Evolutionary conservation across 2,797 vertebrate genomes (phyloP), one percentile per base, ranked within the genome.

Genomic region (Forpus xanthops): DNA sequence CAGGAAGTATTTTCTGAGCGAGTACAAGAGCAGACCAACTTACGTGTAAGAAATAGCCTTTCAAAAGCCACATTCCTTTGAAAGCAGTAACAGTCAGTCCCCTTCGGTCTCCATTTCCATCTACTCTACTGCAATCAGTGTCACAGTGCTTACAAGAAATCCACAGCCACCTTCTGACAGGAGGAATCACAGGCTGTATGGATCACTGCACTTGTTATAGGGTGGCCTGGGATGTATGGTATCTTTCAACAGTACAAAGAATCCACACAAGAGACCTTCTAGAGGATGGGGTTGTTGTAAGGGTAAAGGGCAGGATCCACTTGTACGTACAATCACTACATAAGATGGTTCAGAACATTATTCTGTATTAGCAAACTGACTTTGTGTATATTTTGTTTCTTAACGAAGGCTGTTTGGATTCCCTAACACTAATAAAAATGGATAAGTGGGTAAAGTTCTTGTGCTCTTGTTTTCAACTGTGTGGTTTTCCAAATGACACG

Each of bases 301-400:
- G 77, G 65, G 47, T 30, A 24, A 71, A 84, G 50, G 75, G 66
- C 87, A 74, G 62, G 21, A 56, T 13, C n/a, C 84, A 70, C 91
- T 68, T 14, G 83, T 55, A 15, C 0, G 3, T 94, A 96, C 95
- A 95, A 92, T 93, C 93, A 83, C 47, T 45, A 11, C 14, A 1
- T 15, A 67, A 66, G 75, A 85, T 60, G 68, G 75, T 64, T 95
- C 68, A 77, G 61, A 67, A 66, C 31, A 25, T 87, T 81, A 55
- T 42, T 87, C 78, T 74, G 5, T 82, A 24, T 77, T 84, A 73
- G 76, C 91, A 79, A 60, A 70, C 19, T 71, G 71, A 87, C 65
- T 52, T 1, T 93, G 89, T 92, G 92, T 96, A 86, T 96, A 93
- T 93, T 90, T 90, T 89, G 83, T 81, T 96, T 61, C 84, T 93